Base-by-base conservation (phyloP, 2,113 vertebrate species). In the Motacilla tschutschensis region DNA sequence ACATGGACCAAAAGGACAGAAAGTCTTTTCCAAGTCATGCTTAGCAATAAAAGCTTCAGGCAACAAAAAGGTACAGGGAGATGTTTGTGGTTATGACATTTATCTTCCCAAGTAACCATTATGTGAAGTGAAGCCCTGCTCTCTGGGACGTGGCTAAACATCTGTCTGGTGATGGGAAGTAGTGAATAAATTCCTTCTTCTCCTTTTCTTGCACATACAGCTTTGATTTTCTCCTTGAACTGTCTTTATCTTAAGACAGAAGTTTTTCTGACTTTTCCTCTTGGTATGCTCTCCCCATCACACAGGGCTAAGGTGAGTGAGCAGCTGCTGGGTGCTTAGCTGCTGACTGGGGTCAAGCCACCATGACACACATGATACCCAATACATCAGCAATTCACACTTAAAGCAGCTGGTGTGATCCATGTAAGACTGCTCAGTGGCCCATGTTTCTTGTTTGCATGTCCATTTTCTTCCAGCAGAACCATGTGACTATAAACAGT, bases 81-180 rank as follows among this genome's bases (percentile, higher is more conserved):
- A 62, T 54, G 24, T 67, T 48, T 40, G 26, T 29, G 7, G 31
- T 71, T 79, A 81, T 10, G 12, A 38, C 33, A 26, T n/a, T 76
- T 58, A 46, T 57, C 43, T 82, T 89, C 29, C 26, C 20, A 54
- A 50, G 14, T 29, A 82, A 73, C 6, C 0, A 2, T 14, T 41
- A 47, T 0, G 0, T 17, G 50, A 69, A 69, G 50, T 31, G 46
- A 91, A 76, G 16, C 12, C 19, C 9, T 43, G 5, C 16, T 62
- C 48, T 40, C 55, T 5, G 8, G 5, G 22, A 62, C 57, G 54
- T 65, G 50, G 22, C 54, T 82, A 22, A 88, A 60, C 7, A 58
- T 43, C 16, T 54, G 24, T 29, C 4, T 1, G 1, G 4, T 0
- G 0, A 38, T 38, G 9, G 4, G 7, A 84, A 40, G 33, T 1